A percentile compares a stretch with the other conserved stretches of the same genome.
phyloP scores from a whole-genome alignment of 2,888 invertebrate genomes.

The Chelonus formosanus region DNA sequence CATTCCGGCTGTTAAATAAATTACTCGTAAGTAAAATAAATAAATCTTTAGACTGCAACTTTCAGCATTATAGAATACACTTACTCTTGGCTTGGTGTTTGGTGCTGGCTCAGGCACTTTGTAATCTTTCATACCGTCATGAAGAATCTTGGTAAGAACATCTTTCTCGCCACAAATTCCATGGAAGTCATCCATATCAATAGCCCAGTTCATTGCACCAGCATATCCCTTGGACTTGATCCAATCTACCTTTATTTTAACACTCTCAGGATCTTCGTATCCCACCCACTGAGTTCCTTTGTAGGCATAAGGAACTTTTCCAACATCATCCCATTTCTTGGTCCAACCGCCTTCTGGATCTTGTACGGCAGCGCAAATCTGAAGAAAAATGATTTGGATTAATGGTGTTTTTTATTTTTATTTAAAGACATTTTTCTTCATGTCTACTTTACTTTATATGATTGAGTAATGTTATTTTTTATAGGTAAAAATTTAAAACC shows the following conservation, averaged over 20 bases:
- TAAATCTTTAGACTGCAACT: not conserved
- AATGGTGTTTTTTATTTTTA: slow-evolving; percentile 73
- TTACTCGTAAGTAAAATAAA: slow-evolving; percentile 2
- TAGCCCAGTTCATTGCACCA: slow-evolving; percentile 93
- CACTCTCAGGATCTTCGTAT: slow-evolving; percentile 82
- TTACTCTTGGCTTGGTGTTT: slow-evolving; percentile 76
- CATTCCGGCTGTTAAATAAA: slow-evolving; percentile 75
- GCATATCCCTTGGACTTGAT: slow-evolving; percentile 83
- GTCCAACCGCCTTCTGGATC: slow-evolving; percentile 80
- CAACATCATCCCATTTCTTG: slow-evolving; percentile 82
- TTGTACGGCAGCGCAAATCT: slow-evolving; percentile 83
- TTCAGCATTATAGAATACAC: not conserved
- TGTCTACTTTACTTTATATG: too few relatives aligned
- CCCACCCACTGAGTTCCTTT: slow-evolving; percentile 93
- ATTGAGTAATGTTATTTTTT: too few relatives aligned
- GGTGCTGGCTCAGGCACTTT: slow-evolving; percentile 74
- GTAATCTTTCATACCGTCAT: slow-evolving; percentile 74
- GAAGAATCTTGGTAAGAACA: slow-evolving; percentile 76
- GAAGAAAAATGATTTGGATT: slow-evolving; percentile 51
- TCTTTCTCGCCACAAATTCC: slow-evolving; percentile 84
- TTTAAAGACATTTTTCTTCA: slow-evolving; percentile 59
- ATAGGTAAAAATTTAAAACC: not conserved
- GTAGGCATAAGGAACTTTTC: slow-evolving; percentile 85
- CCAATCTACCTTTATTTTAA: slow-evolving; percentile 90
- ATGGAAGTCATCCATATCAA: slow-evolving; percentile 90